These are phyloP conservation scores for Meteorus colon DNA, from an alignment of 2,888 invertebrate species.

Conservation along the genomic window DNA sequence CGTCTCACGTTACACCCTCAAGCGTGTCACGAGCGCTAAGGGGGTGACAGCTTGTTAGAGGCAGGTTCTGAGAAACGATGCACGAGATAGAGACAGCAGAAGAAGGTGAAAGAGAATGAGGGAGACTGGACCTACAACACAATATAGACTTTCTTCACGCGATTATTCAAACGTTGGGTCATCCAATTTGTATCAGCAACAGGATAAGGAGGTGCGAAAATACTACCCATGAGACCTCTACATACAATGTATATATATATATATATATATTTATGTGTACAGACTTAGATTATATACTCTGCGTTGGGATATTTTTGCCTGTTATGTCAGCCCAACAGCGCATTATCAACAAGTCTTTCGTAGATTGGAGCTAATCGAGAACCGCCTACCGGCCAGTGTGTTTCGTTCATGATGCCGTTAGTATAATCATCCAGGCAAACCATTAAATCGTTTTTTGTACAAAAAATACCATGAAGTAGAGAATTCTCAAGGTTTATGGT, in stretches of 20 bases:
- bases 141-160: constrained; percentile 27
- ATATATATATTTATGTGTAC: neutral
- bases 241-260: constrained; percentile 1
- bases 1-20: constrained; percentile 46
- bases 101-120: constrained; percentile 19
- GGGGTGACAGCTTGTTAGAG: constrained; percentile 57
- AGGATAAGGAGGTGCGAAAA: constrained; percentile 48
- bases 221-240: constrained; percentile 48
- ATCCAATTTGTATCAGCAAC: constrained; percentile 57
- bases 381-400: neutral
- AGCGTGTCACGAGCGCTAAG: constrained; percentile 39
- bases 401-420: neutral
- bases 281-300: neutral
- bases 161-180: constrained; percentile 56
- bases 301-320: constrained; percentile 7
- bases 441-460: too few relatives aligned
- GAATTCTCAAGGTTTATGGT: too few relatives aligned
- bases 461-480: too few relatives aligned
- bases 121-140: constrained; percentile 41
- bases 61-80: constrained; percentile 48
- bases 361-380: neutral
- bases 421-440: too few relatives aligned
- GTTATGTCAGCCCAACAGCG: constrained; percentile 15
- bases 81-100: neutral
- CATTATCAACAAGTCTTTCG: constrained; percentile 35